Evolutionary conservation across 2,797 vertebrate species (phyloP).

Genomic region (Schizopygopsis malacanthus): DNA sequence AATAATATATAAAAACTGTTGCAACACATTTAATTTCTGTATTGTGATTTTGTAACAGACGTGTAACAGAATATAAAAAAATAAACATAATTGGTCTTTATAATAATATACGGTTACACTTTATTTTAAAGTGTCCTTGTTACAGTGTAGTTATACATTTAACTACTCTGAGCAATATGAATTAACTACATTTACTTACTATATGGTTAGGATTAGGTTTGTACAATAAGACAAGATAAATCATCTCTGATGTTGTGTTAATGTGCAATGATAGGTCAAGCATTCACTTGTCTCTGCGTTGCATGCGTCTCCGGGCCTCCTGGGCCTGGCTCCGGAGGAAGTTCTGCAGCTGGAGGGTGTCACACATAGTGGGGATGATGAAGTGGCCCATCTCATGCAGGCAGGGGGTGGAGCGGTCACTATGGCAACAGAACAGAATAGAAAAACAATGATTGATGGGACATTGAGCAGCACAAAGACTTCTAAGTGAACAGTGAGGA

Average conservation of each 20-base stretch:
- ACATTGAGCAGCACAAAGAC: constrained; percentile 36
- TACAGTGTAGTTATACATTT: too few species aligned
- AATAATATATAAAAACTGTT: too few species aligned
- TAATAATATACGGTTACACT: neutral
- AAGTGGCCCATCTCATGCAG: constrained; percentile 92
- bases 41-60: neutral
- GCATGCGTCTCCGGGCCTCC: constrained; percentile 84
- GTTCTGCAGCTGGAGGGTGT: constrained; percentile 81
- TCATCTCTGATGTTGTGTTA: neutral
- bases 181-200: too few species aligned
- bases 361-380: constrained; percentile 83
- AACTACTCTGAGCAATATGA: too few species aligned
- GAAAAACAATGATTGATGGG: constrained; percentile 34
- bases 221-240: neutral
- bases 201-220: too few species aligned
- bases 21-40: neutral
- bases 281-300: constrained; percentile 85
- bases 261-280: neutral
- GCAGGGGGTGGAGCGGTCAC: constrained; percentile 83
- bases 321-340: constrained; percentile 87
- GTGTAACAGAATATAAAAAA: neutral
- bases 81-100: neutral
- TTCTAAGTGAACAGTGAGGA: constrained; percentile 6
- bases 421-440: constrained; percentile 67
- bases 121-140: too few species aligned